Conservation (phyloP, 2,888 invertebrate species). For the Andrena dorsata region DNA sequence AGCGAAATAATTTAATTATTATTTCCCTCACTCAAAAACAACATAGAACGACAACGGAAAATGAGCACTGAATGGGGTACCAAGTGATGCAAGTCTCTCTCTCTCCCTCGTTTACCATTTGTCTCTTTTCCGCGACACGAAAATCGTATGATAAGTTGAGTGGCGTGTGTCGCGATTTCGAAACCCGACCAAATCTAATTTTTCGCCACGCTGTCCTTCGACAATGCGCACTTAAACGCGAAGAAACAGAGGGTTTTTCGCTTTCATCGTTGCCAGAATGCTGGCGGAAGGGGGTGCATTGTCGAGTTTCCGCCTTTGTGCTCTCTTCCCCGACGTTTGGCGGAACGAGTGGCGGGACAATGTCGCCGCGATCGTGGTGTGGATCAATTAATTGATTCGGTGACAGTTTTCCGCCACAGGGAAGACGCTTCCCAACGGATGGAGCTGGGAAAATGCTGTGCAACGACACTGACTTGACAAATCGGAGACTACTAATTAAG, state of each 20-base stretch:
- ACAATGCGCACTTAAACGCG: slow-evolving; percentile 9
- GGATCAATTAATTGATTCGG: slow-evolving; percentile 11
- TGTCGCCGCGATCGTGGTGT: not conserved
- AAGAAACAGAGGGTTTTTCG: slow-evolving; percentile 13
- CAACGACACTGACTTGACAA: not conserved
- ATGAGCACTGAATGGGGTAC: not conserved
- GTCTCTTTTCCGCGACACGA: not conserved
- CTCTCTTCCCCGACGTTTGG: not conserved
- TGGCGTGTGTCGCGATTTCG: slow-evolving; percentile 26
- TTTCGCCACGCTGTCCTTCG: slow-evolving; percentile 6
- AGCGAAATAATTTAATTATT: not conserved
- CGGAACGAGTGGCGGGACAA: not conserved
- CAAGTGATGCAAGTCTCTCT: slow-evolving; percentile 9
- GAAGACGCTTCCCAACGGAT: not conserved
- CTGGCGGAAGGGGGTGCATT: slow-evolving; percentile 5
- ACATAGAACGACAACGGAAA: not conserved
- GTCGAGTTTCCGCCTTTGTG: slow-evolving; percentile 9
- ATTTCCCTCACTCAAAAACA: not conserved
- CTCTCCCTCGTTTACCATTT: not conserved
- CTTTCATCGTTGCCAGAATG: not conserved
- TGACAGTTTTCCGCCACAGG: not conserved
- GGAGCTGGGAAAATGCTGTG: not conserved
- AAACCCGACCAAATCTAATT: slow-evolving; percentile 2
- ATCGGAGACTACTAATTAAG: not conserved
- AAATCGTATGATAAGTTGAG: slow-evolving; percentile 7